A percentile compares a stretch with the other conserved stretches of the same genome.
These are phyloP conservation scores for Amitus sp. DNA, from an alignment of 2,888 invertebrate species.

Conservation along the genomic window DNA sequence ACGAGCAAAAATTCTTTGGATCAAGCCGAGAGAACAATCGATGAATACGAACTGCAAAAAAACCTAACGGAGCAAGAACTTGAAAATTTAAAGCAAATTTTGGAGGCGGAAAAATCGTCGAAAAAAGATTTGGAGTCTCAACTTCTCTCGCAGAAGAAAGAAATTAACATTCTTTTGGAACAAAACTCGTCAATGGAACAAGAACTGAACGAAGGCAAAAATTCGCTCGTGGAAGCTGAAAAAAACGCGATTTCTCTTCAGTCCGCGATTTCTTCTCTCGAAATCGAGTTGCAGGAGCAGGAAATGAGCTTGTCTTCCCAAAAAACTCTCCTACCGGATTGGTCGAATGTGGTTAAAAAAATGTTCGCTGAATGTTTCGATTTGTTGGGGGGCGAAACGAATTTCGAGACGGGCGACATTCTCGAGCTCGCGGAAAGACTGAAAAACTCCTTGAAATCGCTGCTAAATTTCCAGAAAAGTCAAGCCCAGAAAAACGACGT, in stretches of 20 bases:
- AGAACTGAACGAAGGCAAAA: too few relatives aligned
- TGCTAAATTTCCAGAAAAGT: conserved; percentile 19
- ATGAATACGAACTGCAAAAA: conserved; percentile 20
- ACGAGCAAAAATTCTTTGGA: conserved; percentile 25
- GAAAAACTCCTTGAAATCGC: conserved; percentile 21
- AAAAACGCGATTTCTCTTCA: too few relatives aligned
- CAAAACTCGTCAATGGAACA: too few relatives aligned
- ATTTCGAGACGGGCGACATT: conserved; percentile 9
- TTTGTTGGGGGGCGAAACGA: conserved; percentile 5
- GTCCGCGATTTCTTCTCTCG: not conserved
- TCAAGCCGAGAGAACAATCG: conserved; percentile 12
- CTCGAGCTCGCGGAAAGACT: conserved; percentile 27
- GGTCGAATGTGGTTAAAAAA: not conserved
- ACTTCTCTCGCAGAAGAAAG: too few relatives aligned
- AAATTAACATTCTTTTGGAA: too few relatives aligned
- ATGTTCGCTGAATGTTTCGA: conserved; percentile 2
- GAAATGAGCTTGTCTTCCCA: too few relatives aligned
- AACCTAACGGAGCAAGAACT: conserved; percentile 20
- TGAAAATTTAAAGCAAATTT: conserved; percentile 13
- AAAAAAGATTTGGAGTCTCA: not conserved
- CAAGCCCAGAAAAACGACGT: conserved; percentile 24
- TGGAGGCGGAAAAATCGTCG: conserved; percentile 28
- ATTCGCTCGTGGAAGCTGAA: too few relatives aligned
- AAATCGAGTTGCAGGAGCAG: not conserved
- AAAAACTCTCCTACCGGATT: too few relatives aligned